These are phyloP conservation scores for Serilophus lunatus DNA, from an alignment of 2,113 vertebrate genomes.

Conservation along the genomic window DNA sequence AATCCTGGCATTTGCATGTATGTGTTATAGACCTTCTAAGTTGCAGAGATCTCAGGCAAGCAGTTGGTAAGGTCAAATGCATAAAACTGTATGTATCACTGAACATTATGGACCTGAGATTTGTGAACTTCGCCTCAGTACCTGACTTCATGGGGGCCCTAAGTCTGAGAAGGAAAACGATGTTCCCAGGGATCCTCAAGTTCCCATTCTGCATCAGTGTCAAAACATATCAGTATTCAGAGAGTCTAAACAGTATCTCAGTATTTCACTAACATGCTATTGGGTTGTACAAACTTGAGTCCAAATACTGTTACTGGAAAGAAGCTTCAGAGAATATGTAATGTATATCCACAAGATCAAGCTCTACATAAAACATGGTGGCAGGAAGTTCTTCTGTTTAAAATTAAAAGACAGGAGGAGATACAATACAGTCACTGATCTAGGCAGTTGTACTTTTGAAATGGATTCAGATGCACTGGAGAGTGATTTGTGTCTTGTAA, in stretches of 20 bases:
- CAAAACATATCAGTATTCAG: not conserved
- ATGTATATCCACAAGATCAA: not conserved
- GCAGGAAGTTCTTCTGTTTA: not conserved
- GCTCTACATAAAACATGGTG: not conserved
- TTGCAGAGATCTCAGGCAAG: not conserved
- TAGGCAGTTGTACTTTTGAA: not conserved
- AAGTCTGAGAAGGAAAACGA: not conserved
- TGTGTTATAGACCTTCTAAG: not conserved
- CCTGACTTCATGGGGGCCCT: not conserved
- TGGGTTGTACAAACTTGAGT: not conserved
- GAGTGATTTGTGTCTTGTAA: not conserved
- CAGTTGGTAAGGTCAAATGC: not conserved
- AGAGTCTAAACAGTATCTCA: not conserved
- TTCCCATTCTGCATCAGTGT: not conserved
- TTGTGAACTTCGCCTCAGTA: not conserved
- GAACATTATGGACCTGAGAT: not conserved
- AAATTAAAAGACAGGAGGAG: not conserved
- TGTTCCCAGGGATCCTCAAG: not conserved
- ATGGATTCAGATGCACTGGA: not conserved
- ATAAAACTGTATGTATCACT: rapidly evolving
- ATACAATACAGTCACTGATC: not conserved
- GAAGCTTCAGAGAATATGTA: not conserved
- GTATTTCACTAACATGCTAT: not conserved
- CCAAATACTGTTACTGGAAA: not conserved
- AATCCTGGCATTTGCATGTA: not conserved